Evolutionary conservation across 2,888 invertebrate species (phyloP).

Genomic region (Andricus curvator): DNA sequence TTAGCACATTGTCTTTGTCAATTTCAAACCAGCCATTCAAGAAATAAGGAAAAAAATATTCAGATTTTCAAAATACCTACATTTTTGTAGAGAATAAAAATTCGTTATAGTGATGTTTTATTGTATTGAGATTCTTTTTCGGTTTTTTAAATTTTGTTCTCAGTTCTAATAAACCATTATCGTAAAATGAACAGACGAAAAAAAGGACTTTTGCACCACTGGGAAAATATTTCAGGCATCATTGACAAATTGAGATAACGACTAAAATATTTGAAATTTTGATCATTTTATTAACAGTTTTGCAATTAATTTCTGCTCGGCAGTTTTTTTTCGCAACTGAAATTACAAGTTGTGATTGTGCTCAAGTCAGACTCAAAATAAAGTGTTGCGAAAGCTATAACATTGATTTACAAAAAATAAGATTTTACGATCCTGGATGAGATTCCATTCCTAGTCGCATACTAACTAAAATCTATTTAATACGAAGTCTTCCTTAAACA

Average conservation of each 20-base stretch:
- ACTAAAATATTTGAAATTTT: background rate
- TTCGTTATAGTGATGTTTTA: background rate
- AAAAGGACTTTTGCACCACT: background rate
- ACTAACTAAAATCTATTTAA: too few species aligned
- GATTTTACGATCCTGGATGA: too few species aligned
- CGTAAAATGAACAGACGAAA: background rate
- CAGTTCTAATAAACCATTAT: background rate
- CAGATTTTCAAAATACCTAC: background rate
- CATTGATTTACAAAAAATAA: background rate
- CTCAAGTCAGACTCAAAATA: background rate
- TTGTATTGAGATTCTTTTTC: background rate
- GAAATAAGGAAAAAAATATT: background rate
- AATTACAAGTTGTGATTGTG: background rate
- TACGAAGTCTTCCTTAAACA: background rate
- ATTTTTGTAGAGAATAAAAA: background rate
- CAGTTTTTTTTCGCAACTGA: background rate
- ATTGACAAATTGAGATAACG: background rate
- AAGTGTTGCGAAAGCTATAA: background rate
- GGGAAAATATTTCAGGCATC: background rate
- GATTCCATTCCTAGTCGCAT: too few species aligned
- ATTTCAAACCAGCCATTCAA: background rate
- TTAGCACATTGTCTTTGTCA: background rate
- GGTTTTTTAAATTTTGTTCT: background rate
- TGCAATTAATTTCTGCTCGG: background rate
- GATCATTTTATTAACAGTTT: background rate